phyloP scores from a whole-genome alignment of 2,113 vertebrate species.

The Dasyurus viverrinus region DNA sequence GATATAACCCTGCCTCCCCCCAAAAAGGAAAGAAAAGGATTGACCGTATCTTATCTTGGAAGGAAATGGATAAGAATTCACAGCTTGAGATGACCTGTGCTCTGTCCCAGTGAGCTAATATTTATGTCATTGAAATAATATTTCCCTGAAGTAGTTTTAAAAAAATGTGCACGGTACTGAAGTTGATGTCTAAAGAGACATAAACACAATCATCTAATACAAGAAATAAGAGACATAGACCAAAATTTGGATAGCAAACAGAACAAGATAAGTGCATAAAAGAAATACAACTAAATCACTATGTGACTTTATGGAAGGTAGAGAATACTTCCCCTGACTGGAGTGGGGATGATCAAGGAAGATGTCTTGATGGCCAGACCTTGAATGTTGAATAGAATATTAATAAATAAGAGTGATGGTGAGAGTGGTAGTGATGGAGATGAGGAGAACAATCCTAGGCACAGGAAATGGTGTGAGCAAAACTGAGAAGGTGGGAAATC shows the following conservation, averaged over 20 bases:
- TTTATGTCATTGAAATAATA: not conserved
- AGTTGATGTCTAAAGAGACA: not conserved
- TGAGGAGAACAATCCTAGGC: slow-evolving; percentile 13
- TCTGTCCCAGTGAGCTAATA: not conserved
- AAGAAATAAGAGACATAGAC: not conserved
- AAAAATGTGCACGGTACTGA: not conserved
- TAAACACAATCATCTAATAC: not conserved
- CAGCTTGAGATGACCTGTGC: not conserved
- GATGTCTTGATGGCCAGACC: not conserved
- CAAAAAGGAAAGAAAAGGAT: not conserved
- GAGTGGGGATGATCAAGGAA: not conserved
- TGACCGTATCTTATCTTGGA: not conserved
- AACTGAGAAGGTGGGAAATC: not conserved
- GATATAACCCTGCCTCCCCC: not conserved
- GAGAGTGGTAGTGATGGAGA: not conserved
- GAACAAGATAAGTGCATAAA: not conserved
- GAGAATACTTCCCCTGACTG: not conserved
- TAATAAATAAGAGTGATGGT: not conserved
- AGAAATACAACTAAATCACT: not conserved
- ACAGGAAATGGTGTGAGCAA: slow-evolving; percentile 10
- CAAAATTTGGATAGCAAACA: not conserved
- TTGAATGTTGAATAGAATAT: slow-evolving; percentile 1
- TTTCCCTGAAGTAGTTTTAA: not conserved
- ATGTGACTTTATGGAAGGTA: not conserved
- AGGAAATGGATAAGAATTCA: not conserved